Percentiles rank a stretch among this genome's conserved stretches.
Evolutionary conservation across 2,797 vertebrate genomes (phyloP).

Genomic region (Thalassophryne amazonica): DNA sequence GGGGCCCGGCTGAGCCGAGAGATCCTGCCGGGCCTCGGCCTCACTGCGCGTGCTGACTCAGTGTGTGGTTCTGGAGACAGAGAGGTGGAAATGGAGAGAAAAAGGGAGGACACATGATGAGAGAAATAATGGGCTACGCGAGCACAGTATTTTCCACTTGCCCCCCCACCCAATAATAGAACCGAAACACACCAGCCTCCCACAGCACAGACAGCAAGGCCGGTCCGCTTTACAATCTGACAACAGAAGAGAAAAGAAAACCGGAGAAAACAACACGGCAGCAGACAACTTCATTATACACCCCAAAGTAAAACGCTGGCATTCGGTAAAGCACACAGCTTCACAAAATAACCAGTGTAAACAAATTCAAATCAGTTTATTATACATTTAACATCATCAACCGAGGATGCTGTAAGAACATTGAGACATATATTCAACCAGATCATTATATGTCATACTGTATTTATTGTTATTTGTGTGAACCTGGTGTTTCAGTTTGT

Average conservation of each 20-base stretch:
- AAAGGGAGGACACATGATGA: conserved; percentile 91
- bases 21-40: conserved; percentile 92
- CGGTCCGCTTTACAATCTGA: conserved; percentile 36
- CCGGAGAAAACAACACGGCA: neutral
- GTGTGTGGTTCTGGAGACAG: conserved; percentile 95
- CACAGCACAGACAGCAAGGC: conserved; percentile 47
- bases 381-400: too few species aligned
- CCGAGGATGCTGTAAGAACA: too few species aligned
- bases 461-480: conserved; percentile 33
- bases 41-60: conserved; percentile 99
- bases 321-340: too few species aligned
- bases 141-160: conserved; percentile 87
- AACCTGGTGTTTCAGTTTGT: conserved; percentile 46
- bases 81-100: conserved; percentile 84
- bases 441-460: conserved; percentile 11
- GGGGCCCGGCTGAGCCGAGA: conserved; percentile 94
- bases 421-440: too few species aligned
- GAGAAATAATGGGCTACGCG: conserved; percentile 94
- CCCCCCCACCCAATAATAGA: conserved; percentile 57
- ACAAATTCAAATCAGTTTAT: too few species aligned
- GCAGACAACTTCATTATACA: too few species aligned
- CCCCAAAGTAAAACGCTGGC: too few species aligned
- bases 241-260: neutral
- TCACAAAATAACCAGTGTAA: too few species aligned
- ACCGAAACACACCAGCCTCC: conserved; percentile 60